A percentile compares a stretch with the other conserved stretches of the same genome.
Evolutionary conservation across 2,797 vertebrate species (phyloP).

Genomic region (Manis javanica): DNA sequence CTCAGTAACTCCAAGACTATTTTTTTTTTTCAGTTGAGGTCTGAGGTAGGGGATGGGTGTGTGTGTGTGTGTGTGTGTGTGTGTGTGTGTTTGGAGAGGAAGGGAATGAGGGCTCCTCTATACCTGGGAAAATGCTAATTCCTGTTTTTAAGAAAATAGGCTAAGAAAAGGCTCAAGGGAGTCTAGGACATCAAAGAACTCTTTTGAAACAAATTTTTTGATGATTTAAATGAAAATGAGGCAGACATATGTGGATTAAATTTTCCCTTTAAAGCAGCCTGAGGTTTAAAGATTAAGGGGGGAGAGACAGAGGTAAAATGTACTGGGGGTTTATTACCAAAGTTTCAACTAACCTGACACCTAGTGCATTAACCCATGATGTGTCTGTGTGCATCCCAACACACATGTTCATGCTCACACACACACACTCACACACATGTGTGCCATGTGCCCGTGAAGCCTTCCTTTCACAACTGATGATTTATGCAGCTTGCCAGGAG

Average conservation of each 20-base stretch:
- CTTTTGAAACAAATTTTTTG: conserved; percentile 80
- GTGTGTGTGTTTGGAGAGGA: background rate
- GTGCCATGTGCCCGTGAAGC: conserved; percentile 69
- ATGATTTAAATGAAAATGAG: conserved; percentile 84
- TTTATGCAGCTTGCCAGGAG: conserved; percentile 87
- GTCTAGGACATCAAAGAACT: conserved; percentile 84
- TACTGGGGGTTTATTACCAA: conserved; percentile 47
- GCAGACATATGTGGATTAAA: conserved; percentile 81
- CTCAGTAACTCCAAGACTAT: background rate
- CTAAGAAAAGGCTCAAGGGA: conserved; percentile 83
- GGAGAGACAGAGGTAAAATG: conserved; percentile 57
- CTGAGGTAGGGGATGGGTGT: background rate
- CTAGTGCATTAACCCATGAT: conserved; percentile 25
- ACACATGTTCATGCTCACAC: background rate
- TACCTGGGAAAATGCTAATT: conserved; percentile 81
- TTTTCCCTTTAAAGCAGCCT: conserved; percentile 80
- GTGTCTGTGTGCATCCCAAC: background rate
- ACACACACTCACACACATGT: background rate
- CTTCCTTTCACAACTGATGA: conserved; percentile 83
- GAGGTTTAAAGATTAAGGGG: conserved; percentile 81
- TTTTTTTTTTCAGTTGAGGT: background rate
- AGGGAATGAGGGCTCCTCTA: background rate
- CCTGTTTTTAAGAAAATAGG: conserved; percentile 84
- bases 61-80: background rate
- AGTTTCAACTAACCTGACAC: conserved; percentile 37